Base-by-base conservation (phyloP, 2,888 invertebrate species). In the Lamellibrachia columna region DNA sequence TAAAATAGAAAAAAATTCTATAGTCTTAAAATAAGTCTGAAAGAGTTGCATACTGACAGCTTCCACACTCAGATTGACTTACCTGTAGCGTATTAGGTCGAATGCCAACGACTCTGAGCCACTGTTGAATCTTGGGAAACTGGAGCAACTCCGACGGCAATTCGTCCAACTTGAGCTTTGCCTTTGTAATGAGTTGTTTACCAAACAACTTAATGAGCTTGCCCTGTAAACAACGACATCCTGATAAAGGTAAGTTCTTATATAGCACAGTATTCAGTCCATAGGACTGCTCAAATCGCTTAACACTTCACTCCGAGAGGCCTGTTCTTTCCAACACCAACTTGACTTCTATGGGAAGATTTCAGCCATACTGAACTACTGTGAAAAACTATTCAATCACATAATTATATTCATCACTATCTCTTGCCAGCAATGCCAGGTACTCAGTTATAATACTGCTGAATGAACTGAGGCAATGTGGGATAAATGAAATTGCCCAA, bases 151-250 rank as follows among this genome's bases (percentile, higher is more conserved):
- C 97, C 40, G 95, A 94, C 22, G 96, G 96, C 52, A 95, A 93
- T 95, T 98, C 97, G 95, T 97, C 97, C 60, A 94, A 90, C 97
- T 97, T 95, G 95, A 98, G 97, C 96, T 98, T 98, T 94, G 98
- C 97, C 97, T 98, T 99, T 94, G 98, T 98, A 94, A 98, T 97
- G 95, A 99, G 97, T 97, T 99, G 98, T 94, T 98, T 98, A 90
- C 99, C 98, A 97, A 99, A 99, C 96, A 98, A 97, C 97, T 98
- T 98, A 96, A 99, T 98, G 95, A 99, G 97, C 97, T 99, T 99
- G 93, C 98, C 98, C 98, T 98, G 97, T 60, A 96, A 97, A 96
- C 95, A 93, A 22, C 22, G 55, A 91, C 52, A 92, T n/a, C 3
- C n/a, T 22, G n/a, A 22, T 75, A 22, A 75, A 2, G 15, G 11